Conservation (phyloP, 2,888 invertebrate genomes). For the Rhamnusium bicolor region DNA sequence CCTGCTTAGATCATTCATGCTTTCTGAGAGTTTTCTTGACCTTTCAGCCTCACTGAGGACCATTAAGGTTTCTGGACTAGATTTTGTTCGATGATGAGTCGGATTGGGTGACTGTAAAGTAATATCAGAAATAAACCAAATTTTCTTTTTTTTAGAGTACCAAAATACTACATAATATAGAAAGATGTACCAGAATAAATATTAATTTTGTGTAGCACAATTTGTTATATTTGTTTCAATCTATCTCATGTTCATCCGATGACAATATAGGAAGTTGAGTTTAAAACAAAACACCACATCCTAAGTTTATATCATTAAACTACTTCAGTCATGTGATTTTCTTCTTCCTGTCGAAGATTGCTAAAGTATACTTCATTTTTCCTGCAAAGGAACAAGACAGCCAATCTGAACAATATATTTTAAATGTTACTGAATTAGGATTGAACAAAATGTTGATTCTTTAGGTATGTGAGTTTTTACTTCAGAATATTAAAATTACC, state of each 20-base stretch:
- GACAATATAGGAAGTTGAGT: not conserved
- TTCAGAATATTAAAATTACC: no score
- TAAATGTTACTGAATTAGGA: no score
- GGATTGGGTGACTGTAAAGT: constrained; percentile 66
- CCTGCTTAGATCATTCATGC: constrained; percentile 74
- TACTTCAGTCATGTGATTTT: not conserved
- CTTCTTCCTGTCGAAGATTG: no score
- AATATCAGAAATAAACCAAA: constrained; percentile 6
- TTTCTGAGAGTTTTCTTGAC: constrained; percentile 75
- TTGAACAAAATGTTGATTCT: no score
- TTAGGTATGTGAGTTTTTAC: no score
- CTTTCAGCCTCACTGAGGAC: constrained; percentile 67
- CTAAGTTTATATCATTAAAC: not conserved
- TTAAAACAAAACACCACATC: not conserved
- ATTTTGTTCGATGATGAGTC: constrained; percentile 78
- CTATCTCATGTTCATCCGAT: not conserved
- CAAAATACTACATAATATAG: not conserved
- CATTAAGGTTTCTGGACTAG: constrained; percentile 76
- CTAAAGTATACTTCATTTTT: no score
- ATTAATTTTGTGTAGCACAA: not conserved
- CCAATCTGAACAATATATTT: no score
- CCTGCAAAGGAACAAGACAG: no score
- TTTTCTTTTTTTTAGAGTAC: not conserved
- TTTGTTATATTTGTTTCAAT: not conserved
- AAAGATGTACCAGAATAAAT: not conserved